These are phyloP conservation scores for Cololabis saira DNA, from an alignment of 2,113 vertebrate species.

Conservation along the genomic window DNA sequence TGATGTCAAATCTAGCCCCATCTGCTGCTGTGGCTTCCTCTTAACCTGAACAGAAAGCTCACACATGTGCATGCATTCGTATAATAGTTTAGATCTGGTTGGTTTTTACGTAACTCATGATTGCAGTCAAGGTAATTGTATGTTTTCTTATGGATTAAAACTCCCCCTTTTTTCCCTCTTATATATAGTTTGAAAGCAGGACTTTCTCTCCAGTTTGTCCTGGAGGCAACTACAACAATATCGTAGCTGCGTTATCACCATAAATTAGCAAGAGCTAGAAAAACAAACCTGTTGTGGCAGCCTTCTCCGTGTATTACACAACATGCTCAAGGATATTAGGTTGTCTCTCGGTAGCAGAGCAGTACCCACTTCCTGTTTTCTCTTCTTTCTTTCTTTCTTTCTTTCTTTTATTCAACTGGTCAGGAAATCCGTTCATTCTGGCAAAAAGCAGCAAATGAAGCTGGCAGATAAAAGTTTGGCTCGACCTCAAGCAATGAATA, in stretches of 20 bases:
- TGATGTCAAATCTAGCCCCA: conserved; percentile 46
- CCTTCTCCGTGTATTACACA: not conserved
- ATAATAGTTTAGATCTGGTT: no score
- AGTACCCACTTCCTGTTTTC: not conserved
- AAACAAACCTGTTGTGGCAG: not conserved
- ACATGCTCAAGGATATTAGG: not conserved
- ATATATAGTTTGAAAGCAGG: no score
- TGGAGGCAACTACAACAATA: not conserved
- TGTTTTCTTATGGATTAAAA: no score
- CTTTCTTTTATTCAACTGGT: no score
- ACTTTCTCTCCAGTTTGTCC: no score
- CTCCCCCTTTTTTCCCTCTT: no score
- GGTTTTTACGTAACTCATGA: no score
- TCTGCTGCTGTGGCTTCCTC: conserved; percentile 33
- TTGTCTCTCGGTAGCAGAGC: not conserved
- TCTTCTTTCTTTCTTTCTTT: conserved; percentile 2
- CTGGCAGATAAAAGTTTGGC: conserved; percentile 36
- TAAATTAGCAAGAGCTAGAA: not conserved
- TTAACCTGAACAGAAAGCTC: conserved; percentile 3
- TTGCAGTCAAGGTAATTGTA: no score
- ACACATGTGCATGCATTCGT: no score
- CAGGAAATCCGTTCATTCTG: not conserved
- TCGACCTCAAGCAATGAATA: conserved; percentile 27
- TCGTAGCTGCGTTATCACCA: not conserved
- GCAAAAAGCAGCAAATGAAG: conserved; percentile 20